Base-by-base conservation (phyloP, 2,888 invertebrate species). In the Caenorhabditis sinica region DNA sequence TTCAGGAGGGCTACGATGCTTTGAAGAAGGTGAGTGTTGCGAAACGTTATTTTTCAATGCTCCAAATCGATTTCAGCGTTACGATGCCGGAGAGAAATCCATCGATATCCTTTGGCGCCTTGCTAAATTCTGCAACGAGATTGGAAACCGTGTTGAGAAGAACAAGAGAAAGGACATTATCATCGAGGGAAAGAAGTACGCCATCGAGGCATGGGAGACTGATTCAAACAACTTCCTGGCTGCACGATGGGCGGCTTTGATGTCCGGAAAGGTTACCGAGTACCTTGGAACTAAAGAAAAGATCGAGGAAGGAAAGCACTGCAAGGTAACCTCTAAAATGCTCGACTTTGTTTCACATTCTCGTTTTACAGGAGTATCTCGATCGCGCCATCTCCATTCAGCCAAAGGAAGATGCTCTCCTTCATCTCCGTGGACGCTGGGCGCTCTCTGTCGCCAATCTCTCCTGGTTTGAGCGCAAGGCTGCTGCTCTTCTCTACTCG, bases 281-380 rank as follows among this genome's bases (percentile, higher is more conserved):
- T 88, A 80, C 56, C 66, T 89, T 23, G 91, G 90, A 25, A 92
- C 90, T 13, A 92, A 92, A 82, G 92, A 92, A 74, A 88, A 88
- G 61, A 92, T 92, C 75, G 88, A 91, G 71, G 87, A 89, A 82
- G 92, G 91, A 40, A 90, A 87, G 66, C 82, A 87, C 33, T 92
- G 92, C 88, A 92, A 92, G 87, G 65, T 45, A 45, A 30, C 20
- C 8, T n/a, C n/a, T 36, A 3, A 36, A 11, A 40, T 40, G 40
- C 6, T 6, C 33, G 2, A 40, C 13, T 13, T 40, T 40, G n/a
- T n/a, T n/a, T n/a, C n/a, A n/a, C n/a, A n/a, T n/a, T n/a, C 23
- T 8, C n/a, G n/a, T n/a, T 13, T 65, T 65, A 3, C 45, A 65
- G 65, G 90, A 89, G 45, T 90, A 87, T 53, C 86, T 92, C 30